phyloP scores from a whole-genome alignment of 2,113 vertebrate species.

The Syngnathus scovelli region DNA sequence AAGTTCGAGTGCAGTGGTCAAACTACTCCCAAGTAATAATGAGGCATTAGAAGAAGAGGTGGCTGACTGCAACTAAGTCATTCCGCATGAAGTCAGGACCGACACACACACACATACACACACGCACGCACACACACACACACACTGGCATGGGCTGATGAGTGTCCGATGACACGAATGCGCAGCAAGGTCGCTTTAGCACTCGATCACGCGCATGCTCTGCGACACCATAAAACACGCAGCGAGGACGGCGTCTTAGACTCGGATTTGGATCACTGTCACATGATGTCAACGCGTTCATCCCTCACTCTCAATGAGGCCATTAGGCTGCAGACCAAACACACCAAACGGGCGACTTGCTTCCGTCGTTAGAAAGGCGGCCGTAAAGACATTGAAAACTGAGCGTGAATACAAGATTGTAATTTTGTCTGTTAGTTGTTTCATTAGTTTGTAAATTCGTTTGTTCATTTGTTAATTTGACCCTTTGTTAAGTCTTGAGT shows the following conservation, averaged over 20 bases:
- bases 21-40: constrained; percentile 62
- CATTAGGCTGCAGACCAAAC: constrained; percentile 35
- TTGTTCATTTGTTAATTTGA: no score
- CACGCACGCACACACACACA: not conserved
- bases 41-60: constrained; percentile 59
- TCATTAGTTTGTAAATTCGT: not conserved
- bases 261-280: constrained; percentile 58
- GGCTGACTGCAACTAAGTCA: constrained; percentile 58
- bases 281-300: constrained; percentile 49
- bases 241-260: constrained; percentile 3
- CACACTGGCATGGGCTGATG: not conserved
- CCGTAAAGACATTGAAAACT: not conserved
- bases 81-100: constrained; percentile 62
- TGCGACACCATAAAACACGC: constrained; percentile 20
- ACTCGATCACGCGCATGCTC: constrained; percentile 34
- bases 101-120: constrained; percentile 5
- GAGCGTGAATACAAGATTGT: no score
- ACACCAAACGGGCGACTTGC: not conserved
- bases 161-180: constrained; percentile 54
- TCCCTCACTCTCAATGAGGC: constrained; percentile 50
- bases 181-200: constrained; percentile 42
- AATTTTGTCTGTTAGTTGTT: not conserved
- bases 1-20: constrained; percentile 48
- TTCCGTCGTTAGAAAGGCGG: not conserved
- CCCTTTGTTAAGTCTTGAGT: no score